Evolutionary conservation across 2,113 vertebrate genomes (phyloP), one percentile per base, ranked within the genome.

Genomic region (Progne subis): DNA sequence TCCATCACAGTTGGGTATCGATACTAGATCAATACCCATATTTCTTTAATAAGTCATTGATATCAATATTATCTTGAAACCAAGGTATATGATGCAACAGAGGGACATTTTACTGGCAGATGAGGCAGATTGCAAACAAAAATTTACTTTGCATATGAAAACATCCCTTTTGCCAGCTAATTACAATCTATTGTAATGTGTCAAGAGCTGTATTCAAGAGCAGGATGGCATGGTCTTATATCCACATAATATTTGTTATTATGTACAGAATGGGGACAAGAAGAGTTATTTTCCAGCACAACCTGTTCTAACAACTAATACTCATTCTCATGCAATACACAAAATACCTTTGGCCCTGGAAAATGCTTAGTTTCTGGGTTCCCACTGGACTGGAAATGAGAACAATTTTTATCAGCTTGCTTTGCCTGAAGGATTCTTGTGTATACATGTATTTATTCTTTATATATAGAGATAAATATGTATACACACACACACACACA

Each of bases 211-310:
- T 8, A 14, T 19, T 43, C 12, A 56, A 6, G 13, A 52, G 16
- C 14, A 69, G 14, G 43, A 23, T 8, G 11, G 1, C 29, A 6
- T 7, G 8, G 24, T 59, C 52, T 55, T 15, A 31, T 19, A 32
- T 2, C 13, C 19, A 67, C 2, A 2, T 5, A 4, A 11, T 17
- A 60, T n/a, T 68, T 37, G 10, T 53, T 8, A 44, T 13, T 39
- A 18, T n/a, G 12, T 16, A 5, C 6, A 10, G 18, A 52, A 56
- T 5, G 15, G 11, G 23, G 13, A n/a, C 3, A 5, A 11, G 3
- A 80, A 4, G 21, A 72, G 13, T 7, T n/a, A 7, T 55, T 79
- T 80, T 72, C 39, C 31, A 55, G 21, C 7, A 83, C 16, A 57
- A 3, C 8, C 2, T 56, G 5, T 63, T 91, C 34, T 12, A 26